Evolutionary conservation across 2,797 vertebrate species (phyloP).

Genomic region (Pelochelys cantorii): DNA sequence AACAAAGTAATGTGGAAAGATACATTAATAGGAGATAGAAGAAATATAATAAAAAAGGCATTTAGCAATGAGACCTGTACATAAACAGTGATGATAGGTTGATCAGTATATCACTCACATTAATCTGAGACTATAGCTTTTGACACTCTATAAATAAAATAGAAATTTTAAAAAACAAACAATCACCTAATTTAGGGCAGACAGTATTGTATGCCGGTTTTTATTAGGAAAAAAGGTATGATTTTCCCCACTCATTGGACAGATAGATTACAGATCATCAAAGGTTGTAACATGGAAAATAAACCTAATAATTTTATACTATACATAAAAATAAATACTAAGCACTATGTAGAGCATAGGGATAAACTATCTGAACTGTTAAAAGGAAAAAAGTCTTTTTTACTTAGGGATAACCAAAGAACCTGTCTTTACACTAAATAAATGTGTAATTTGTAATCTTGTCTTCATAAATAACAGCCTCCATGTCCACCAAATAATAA

Average conservation of each 20-base stretch:
- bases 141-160: not conserved
- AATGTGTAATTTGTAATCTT: constrained; percentile 34
- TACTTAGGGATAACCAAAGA: constrained; percentile 30
- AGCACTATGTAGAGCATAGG: not conserved
- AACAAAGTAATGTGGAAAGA: not conserved
- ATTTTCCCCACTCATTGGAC: not conserved
- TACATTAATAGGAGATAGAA: not conserved
- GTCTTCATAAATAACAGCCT: constrained; percentile 19
- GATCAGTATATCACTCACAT: not conserved
- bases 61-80: not conserved
- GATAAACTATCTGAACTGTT: constrained; percentile 3
- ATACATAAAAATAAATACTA: constrained; percentile 1
- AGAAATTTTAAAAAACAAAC: not conserved
- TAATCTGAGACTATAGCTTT: not conserved
- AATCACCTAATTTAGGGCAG: not conserved
- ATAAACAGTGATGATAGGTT: not conserved
- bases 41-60: not conserved
- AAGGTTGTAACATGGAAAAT: not conserved
- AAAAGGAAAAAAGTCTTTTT: constrained; percentile 7
- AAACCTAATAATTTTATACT: constrained; percentile 22
- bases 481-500: constrained; percentile 23
- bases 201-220: not conserved
- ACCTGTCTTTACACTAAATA: constrained; percentile 23
- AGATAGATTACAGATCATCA: constrained; percentile 18
- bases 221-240: not conserved